Evolutionary conservation across 2,888 invertebrate genomes (phyloP), one percentile per base, ranked within the genome.

Genomic region (Erebia epiphron): DNA sequence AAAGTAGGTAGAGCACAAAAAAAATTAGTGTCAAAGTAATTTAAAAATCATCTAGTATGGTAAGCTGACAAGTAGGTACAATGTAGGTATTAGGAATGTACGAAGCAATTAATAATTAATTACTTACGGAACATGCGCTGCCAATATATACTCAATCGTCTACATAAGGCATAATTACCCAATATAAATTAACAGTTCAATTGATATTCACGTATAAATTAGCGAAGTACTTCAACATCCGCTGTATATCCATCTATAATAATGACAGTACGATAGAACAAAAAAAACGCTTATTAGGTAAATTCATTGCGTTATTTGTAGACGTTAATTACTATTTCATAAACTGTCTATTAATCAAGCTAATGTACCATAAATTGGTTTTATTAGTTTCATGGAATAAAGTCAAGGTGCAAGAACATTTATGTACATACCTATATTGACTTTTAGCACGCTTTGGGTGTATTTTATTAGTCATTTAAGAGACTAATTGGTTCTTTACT

Each of bases 321-420:
- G 80, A 79, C 78, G 76, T 78, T 85, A 84, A 86, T 86, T 83
- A 84, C 78, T 75, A 68, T 85, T 86, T 82, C 83, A 80, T 84
- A 83, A 83, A 75, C 76, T 76, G 73, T 76, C 77, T 79, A 81
- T 82, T 81, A 80, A 82, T 82, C 79, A 77, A 72, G 68, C 75
- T 74, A 78, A 82, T 80, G 78, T 79, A 77, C 79, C 71, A 75
- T 72, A 67, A 70, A 74, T 75, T 73, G 52, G 67, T 71, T 69
- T 67, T 60, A 64, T 50, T 61, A 49, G 26, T 43, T 64, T 67
- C 26, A 64, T 56, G 60, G 67, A 54, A 63, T 69, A 56, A 21
- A 65, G 21, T 62, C 67, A 67, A 67, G 67, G 67, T 58, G 67
- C 35, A 50, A 21, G 14, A 49, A 60, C 58, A 21, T 64, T 35